Conservation (phyloP, 2,113 vertebrate species). For the Callorhinus ursinus region DNA sequence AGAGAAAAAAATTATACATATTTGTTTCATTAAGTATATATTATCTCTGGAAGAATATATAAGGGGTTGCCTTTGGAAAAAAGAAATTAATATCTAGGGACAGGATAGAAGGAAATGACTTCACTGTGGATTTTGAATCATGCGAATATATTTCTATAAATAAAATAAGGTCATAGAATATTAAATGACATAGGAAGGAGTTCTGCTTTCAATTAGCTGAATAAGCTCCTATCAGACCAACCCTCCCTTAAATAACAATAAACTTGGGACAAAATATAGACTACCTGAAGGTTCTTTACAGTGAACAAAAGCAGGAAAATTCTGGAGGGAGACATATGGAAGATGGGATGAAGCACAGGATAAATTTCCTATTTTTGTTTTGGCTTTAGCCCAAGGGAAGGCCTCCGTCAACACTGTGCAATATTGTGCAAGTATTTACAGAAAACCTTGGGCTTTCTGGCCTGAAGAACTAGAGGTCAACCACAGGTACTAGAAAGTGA, state of each 20-base stretch:
- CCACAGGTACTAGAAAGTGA: neutral
- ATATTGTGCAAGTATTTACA: neutral
- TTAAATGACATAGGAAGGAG: neutral
- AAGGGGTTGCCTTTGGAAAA: neutral
- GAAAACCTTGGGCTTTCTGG: neutral
- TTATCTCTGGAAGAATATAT: neutral
- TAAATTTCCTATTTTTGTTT: neutral
- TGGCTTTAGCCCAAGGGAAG: neutral
- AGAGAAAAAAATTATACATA: neutral
- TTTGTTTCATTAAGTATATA: neutral
- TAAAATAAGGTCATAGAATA: neutral
- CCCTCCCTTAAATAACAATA: neutral
- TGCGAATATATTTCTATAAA: neutral
- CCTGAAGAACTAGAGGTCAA: neutral
- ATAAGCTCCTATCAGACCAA: neutral
- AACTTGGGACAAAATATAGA: slow-evolving; percentile 10
- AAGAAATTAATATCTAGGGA: neutral
- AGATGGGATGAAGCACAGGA: neutral
- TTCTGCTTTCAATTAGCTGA: neutral
- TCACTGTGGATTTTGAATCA: neutral
- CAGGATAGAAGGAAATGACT: neutral
- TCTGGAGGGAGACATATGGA: neutral
- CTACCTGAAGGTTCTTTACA: neutral
- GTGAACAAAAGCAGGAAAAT: neutral
- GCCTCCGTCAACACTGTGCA: neutral